Evolutionary conservation across 2,888 invertebrate species (phyloP), one percentile per base, ranked within the genome.

Genomic region (Macrophya annulata): DNA sequence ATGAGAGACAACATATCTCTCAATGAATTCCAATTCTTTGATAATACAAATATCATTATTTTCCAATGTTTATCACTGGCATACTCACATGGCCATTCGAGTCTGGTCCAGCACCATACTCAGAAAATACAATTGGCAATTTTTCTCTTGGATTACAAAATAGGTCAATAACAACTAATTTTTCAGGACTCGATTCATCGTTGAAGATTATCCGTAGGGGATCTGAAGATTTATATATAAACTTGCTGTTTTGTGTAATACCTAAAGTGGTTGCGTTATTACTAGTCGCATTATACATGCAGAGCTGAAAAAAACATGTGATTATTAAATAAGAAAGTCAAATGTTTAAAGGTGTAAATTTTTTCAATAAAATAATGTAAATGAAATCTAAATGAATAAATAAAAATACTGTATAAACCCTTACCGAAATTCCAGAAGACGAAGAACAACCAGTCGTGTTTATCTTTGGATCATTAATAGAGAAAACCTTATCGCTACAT

Each of bases 101-200:
- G 15, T 21, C 48, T 8, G 68, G 15, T 45, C 31, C 17, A 62
- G 8, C 31, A 37, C 45, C 15, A 31, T 10, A 65, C n/a, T 62
- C n/a, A 2, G 51, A 10, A 31, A 87, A 6, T 9, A 92, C 87
- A 40, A 93, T 89, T 1, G 93, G 86, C 15, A 89, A 87, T 76
- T 92, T 90, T 4, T 93, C 93, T 40, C 89, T 89, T 62, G 91
- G 84, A 10, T 93, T 93, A 89, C 95, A 95, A 9, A 92, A 72
- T 37, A 95, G 90, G 71, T 90, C 88, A 12, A 88, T 90, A 8
- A 94, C 93, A 21, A 87, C 90, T 45, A 93, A 93, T 77, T 86
- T n/a, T 88, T 81, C 40, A 89, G 85, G 1, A 83, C 3, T 4
- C 86, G 82, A 31, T 59, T 25, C 0, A 74, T 84, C 6, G 21